Evolutionary conservation across 2,113 vertebrate species (phyloP), one percentile per base, ranked within the genome.

Genomic region (Cebidichthys violaceus): DNA sequence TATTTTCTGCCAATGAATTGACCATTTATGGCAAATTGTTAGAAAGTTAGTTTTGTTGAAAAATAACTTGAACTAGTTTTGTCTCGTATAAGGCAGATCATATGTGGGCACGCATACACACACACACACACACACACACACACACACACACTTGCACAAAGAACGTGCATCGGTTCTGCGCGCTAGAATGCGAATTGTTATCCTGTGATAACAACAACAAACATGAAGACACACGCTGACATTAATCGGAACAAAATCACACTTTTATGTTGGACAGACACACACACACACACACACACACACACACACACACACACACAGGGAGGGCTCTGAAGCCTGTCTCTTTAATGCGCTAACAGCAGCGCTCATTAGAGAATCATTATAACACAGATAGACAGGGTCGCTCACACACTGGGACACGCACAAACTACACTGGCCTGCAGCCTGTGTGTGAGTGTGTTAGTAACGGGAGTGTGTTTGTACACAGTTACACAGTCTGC

Each of bases 331-430:
- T 92, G 90, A 94, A 92, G 92, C 87, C 88, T 88, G 77, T 74
- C 85, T 87, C 89, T 92, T 94, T 94, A 92, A 94, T 94, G 92
- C 89, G 79, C 70, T 86, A 86, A 90, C 90, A 91, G 91, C 89
- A 82, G 78, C 60, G 69, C 91, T 94, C 91, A 92, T 95, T 93
- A 92, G 87, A 87, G 87, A 91, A 92, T 93, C 90, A 86, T 91
- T 92, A 94, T 87, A 82, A 81, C 84, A 85, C 81, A 82, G 77
- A 88, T 83, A 84, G 71, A 88, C 88, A 87, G 82, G 75, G 79
- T 81, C 57, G 50, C 77, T 80, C 77, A 68, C 82, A 87, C 90
- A 84, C 86, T 75, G 70, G 60, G 70, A 71, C 83, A 68, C 24
- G 43, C 79, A 69, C 47, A 77, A 54, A 65, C 65, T 43, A 67